phyloP scores from a whole-genome alignment of 1,140 invertebrate species.

The Notospermus geniculatus region DNA sequence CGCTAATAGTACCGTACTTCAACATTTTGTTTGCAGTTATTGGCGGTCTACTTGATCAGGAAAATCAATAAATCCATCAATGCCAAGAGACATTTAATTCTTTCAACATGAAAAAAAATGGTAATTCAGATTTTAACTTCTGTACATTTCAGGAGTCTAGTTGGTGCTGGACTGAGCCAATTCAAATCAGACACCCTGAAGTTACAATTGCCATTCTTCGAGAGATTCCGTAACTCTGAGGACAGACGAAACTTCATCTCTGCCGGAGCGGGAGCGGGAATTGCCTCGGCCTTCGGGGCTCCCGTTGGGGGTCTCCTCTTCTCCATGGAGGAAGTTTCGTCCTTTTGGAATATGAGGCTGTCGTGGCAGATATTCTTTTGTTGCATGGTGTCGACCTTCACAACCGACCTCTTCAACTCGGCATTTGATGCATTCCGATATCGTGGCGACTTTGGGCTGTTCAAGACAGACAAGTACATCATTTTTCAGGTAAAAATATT shows the following conservation, averaged over 20 bases:
- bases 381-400: slow-evolving; percentile 57
- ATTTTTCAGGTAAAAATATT: slow-evolving; percentile 32
- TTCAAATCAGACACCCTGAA: slow-evolving; percentile 51
- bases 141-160: slow-evolving; percentile 43
- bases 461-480: slow-evolving; percentile 53
- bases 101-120: too few relatives aligned
- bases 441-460: slow-evolving; percentile 53
- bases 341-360: slow-evolving; percentile 56
- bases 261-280: slow-evolving; percentile 93
- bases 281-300: slow-evolving; percentile 91
- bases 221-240: slow-evolving; percentile 55
- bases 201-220: slow-evolving; percentile 50
- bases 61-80: too few relatives aligned
- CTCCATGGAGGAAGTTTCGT: slow-evolving; percentile 83
- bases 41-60: too few relatives aligned
- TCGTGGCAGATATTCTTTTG: slow-evolving; percentile 59
- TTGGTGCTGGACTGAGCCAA: slow-evolving; percentile 56
- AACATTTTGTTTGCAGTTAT: too few relatives aligned
- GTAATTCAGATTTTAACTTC: too few relatives aligned
- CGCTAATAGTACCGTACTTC: too few relatives aligned
- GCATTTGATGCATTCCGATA: slow-evolving; percentile 52
- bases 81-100: too few relatives aligned
- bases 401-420: slow-evolving; percentile 57
- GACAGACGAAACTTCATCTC: slow-evolving; percentile 92
- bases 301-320: slow-evolving; percentile 97